Base-by-base conservation (phyloP, 1,140 invertebrate genomes). In the Leptestheria dahalacensis region DNA sequence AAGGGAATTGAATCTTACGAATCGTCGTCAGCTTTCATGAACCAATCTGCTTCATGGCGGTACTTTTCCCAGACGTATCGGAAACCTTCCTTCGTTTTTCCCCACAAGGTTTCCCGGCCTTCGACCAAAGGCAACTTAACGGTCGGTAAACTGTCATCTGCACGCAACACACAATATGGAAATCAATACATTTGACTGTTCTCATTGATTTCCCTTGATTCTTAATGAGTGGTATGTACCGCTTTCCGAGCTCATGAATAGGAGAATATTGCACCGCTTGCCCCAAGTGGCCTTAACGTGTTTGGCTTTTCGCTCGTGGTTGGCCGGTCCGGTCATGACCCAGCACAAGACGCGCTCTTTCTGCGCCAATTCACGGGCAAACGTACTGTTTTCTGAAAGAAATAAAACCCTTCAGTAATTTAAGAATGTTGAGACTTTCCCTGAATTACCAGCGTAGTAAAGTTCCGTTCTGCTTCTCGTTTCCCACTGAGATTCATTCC, bases 201-300 rank as follows among this genome's bases (percentile, higher is more conserved):
- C 29, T 2, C 18, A 18, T 54, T 24, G 24, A 1, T 50, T 18
- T 12, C 46, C 46, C 49, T 10, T 25, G 15, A 18, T 51, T 18
- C 18, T 15, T n/a, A n/a, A n/a, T n/a, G n/a, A n/a, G n/a, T n/a
- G n/a, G n/a, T n/a, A n/a, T 25, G 3, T 71, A 86, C 85, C 85
- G 72, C 81, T 75, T 57, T 71, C 73, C 0, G 86, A 85, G 67
- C 88, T 92, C 86, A 94, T 92, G 65, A 94, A 94, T 0, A 94
- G 68, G 1, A 93, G 68, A 61, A 82, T 83, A 69, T 96, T 95
- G 69, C 94, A 97, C 21, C 94, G 74, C 68, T 85, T 84, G 0
- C 88, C 92, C 95, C 95, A 99, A 0, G 95, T 98, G 1, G 86
- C 84, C 70, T 94, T 92, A 0, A 98, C 90, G 65, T 95, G 91